phyloP scores from a whole-genome alignment of 1,140 invertebrate genomes.

The Drosophila novamexicana region DNA sequence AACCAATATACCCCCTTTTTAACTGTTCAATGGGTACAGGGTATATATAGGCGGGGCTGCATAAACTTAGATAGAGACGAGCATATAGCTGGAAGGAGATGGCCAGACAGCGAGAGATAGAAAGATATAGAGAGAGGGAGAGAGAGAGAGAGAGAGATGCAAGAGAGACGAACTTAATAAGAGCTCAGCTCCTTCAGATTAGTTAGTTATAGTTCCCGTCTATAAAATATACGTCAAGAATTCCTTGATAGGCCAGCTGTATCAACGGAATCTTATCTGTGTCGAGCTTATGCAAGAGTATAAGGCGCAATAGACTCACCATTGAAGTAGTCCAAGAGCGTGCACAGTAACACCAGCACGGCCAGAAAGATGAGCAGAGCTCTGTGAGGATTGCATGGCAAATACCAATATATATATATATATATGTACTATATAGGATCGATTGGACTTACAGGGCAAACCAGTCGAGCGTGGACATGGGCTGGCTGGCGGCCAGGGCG shows the following conservation, averaged over 20 bases:
- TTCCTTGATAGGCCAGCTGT: background rate
- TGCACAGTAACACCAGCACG: conserved; percentile 38
- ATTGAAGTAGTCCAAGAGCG: conserved; percentile 52
- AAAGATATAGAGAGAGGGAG: too few relatives aligned
- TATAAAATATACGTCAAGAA: background rate
- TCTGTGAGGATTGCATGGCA: conserved; percentile 13
- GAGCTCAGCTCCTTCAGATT: background rate
- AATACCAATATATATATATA: background rate
- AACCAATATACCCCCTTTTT: too few relatives aligned
- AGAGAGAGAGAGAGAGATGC: too few relatives aligned
- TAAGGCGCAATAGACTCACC: conserved; percentile 24
- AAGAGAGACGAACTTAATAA: too few relatives aligned
- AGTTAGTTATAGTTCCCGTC: background rate
- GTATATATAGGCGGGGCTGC: too few relatives aligned
- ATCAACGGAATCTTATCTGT: background rate
- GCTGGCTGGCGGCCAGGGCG: conserved; percentile 2
- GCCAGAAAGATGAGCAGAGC: conserved; percentile 33
- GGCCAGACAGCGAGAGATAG: too few relatives aligned
- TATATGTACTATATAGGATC: background rate
- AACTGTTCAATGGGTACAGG: too few relatives aligned
- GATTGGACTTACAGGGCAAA: conserved; percentile 64
- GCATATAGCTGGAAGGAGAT: too few relatives aligned
- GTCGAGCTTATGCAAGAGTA: background rate
- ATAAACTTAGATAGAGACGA: too few relatives aligned
- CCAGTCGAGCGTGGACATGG: conserved; percentile 58